These are phyloP conservation scores for Carassius gibelio DNA, from an alignment of 2,113 vertebrate species.

Conservation along the genomic window DNA sequence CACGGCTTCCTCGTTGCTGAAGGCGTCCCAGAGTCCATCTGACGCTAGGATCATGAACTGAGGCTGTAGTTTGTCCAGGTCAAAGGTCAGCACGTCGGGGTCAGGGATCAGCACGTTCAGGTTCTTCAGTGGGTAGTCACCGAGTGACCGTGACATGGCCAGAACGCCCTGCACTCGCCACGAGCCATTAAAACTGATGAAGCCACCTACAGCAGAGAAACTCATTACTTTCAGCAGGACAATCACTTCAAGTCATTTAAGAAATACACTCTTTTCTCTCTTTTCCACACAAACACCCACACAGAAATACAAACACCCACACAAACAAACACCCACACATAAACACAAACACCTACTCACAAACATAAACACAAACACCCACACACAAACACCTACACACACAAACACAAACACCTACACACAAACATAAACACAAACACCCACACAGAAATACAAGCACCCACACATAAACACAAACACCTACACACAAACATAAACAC, in stretches of 20 bases:
- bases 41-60: conserved; percentile 98
- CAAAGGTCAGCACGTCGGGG: conserved; percentile 93
- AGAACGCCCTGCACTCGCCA: conserved; percentile 98
- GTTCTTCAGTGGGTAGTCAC: conserved; percentile 97
- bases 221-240: neutral
- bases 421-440: too few species aligned
- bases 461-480: too few species aligned
- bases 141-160: conserved; percentile 96
- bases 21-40: conserved; percentile 97
- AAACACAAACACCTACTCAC: too few species aligned
- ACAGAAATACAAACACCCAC: too few species aligned
- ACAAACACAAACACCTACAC: too few species aligned
- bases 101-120: conserved; percentile 94
- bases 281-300: too few species aligned
- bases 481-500: too few species aligned
- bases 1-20: conserved; percentile 97
- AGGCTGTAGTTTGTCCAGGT: conserved; percentile 95
- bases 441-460: too few species aligned
- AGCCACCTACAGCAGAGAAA: conserved; percentile 82
- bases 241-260: neutral
- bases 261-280: neutral
- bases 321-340: too few species aligned
- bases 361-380: too few species aligned
- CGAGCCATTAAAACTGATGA: conserved; percentile 98
- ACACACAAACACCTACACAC: too few species aligned